Evolutionary conservation across 2,113 vertebrate species (phyloP).

Genomic region (Leucosticte australis): DNA sequence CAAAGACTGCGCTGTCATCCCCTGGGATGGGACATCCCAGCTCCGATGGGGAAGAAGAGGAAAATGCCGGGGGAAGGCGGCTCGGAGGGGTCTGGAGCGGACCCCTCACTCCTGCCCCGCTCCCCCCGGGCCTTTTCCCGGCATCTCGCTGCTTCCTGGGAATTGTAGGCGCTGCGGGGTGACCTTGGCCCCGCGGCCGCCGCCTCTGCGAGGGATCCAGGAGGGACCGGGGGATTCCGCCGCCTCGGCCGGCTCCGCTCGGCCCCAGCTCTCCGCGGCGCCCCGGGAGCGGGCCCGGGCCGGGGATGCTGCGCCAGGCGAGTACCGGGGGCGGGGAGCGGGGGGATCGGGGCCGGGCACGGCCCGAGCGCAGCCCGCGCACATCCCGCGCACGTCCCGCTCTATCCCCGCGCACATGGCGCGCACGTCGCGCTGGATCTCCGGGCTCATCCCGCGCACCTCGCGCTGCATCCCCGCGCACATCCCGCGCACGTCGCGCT

Average conservation of each 20-base stretch:
- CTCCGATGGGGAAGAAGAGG: neutral
- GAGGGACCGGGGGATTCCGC: neutral
- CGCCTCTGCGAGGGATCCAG: neutral
- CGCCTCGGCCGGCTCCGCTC: neutral
- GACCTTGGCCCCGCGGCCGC: conserved; percentile 35
- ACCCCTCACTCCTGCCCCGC: neutral
- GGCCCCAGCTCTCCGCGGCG: neutral
- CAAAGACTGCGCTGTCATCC: neutral
- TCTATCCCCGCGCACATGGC: neutral
- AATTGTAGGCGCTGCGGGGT: neutral
- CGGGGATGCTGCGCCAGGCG: neutral
- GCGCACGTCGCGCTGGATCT: neutral
- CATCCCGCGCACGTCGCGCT: neutral
- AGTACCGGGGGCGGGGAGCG: neutral
- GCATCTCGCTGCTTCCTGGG: neutral
- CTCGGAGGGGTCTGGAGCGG: no score
- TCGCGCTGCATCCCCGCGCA: neutral
- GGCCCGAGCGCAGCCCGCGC: neutral
- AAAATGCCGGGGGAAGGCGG: neutral
- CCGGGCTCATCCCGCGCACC: neutral
- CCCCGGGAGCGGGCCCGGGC: neutral
- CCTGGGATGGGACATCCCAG: rapidly evolving
- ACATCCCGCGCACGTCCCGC: neutral
- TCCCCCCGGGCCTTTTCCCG: neutral
- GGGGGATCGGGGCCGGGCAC: neutral